Conservation (phyloP, 53 echinoderm and acorn worm species). For the Crossaster papposus region DNA sequence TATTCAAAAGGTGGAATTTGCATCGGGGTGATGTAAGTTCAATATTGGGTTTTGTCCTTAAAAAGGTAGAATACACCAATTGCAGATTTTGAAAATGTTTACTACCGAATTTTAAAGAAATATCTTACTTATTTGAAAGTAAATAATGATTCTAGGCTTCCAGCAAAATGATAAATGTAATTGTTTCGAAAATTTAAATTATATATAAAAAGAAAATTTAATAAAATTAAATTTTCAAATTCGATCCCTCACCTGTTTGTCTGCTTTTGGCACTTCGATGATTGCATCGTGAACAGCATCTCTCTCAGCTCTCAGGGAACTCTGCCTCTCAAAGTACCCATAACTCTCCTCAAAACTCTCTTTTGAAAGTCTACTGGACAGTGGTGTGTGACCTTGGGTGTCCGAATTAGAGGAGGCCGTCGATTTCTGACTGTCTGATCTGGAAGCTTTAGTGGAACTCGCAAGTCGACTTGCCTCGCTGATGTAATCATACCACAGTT, state of each 20-base stretch:
- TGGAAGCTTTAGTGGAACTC: background rate
- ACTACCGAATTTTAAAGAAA: too few relatives aligned
- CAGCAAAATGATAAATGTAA: too few relatives aligned
- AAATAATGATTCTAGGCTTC: too few relatives aligned
- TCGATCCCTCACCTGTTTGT: conserved; percentile 22
- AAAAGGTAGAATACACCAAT: too few relatives aligned
- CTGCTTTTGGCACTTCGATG: background rate
- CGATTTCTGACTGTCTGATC: conserved; percentile 50
- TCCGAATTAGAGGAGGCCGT: conserved; percentile 25
- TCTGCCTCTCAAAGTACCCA: conserved; percentile 53
- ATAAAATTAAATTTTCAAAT: too few relatives aligned
- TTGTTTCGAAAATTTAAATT: too few relatives aligned
- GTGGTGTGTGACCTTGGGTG: background rate
- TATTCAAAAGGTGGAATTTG: too few relatives aligned
- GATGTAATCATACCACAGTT: conserved; percentile 31
- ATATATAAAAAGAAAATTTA: background rate
- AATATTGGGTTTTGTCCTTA: too few relatives aligned
- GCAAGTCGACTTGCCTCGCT: background rate
- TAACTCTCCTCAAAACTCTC: conserved; percentile 56
- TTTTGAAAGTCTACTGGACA: conserved; percentile 27
- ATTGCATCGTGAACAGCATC: conserved; percentile 45
- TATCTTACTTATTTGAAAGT: too few relatives aligned
- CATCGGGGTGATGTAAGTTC: too few relatives aligned
- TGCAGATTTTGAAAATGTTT: too few relatives aligned
- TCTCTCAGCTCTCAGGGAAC: conserved; percentile 29